Evolutionary conservation across 1,140 invertebrate species (phyloP).

Genomic region (Halictus rubicundus): DNA sequence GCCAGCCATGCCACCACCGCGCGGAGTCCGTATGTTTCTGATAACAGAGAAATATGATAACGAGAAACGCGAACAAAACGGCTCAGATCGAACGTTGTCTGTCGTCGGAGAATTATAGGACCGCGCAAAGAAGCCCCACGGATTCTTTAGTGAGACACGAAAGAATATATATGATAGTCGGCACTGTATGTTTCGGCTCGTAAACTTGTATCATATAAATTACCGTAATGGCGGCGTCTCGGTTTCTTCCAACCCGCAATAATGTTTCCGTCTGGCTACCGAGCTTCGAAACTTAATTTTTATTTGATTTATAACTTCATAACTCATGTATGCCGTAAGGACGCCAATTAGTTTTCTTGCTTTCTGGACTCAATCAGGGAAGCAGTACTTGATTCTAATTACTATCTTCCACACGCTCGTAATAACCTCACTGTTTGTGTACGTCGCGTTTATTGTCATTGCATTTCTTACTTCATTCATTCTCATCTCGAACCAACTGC

Average conservation of each 20-base stretch:
- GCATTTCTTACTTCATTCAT: too few relatives aligned
- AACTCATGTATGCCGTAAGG: too few relatives aligned
- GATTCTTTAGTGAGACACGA: constrained; percentile 32
- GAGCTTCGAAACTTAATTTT: too few relatives aligned
- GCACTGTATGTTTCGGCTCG: constrained; percentile 53
- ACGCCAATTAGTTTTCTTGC: too few relatives aligned
- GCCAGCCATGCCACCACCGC: not conserved
- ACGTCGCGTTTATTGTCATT: too few relatives aligned
- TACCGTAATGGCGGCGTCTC: constrained; percentile 13
- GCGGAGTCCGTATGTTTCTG: constrained; percentile 49
- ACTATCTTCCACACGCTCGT: too few relatives aligned
- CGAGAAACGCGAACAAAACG: too few relatives aligned
- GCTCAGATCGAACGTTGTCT: not conserved
- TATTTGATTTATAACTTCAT: too few relatives aligned
- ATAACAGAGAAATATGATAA: not conserved
- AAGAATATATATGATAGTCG: constrained; percentile 43
- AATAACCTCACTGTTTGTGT: too few relatives aligned
- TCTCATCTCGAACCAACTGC: too few relatives aligned
- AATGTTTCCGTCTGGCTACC: not conserved
- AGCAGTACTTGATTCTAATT: too few relatives aligned
- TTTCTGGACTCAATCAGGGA: too few relatives aligned
- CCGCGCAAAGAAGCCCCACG: constrained; percentile 39
- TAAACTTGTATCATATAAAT: constrained; percentile 43
- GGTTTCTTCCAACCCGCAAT: not conserved
- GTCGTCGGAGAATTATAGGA: constrained; percentile 26